These are phyloP conservation scores for Cricetomys ansorgei DNA, from an alignment of 2,113 vertebrate species.

Conservation along the genomic window DNA sequence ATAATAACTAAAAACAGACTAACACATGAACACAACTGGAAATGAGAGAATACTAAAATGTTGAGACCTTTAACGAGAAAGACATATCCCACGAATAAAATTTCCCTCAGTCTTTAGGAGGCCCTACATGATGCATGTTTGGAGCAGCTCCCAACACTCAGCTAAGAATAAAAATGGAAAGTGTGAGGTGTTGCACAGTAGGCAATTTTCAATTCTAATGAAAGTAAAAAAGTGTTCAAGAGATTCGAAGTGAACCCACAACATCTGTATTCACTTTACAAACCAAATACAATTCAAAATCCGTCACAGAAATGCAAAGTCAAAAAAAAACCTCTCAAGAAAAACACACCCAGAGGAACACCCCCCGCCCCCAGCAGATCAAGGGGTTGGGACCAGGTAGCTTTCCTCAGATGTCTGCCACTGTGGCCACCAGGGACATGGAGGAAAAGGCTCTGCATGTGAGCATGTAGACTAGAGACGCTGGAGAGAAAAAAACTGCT, in stretches of 20 bases:
- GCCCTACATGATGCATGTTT: not conserved
- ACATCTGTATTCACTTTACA: not conserved
- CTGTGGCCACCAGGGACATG: too few species aligned
- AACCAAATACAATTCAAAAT: not conserved
- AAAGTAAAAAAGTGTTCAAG: not conserved
- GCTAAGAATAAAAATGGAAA: not conserved
- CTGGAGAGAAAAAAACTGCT: not conserved
- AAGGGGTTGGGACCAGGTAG: not conserved
- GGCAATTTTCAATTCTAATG: not conserved
- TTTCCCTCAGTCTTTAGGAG: not conserved
- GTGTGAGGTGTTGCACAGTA: not conserved
- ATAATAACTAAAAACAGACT: not conserved
- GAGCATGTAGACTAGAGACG: not conserved
- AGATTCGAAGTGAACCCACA: not conserved
- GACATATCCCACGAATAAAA: not conserved
- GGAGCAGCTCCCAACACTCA: not conserved
- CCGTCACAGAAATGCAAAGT: not conserved
- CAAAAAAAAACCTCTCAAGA: not conserved
- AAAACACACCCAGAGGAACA: not conserved
- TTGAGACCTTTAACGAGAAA: not conserved
- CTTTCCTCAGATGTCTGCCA: not conserved
- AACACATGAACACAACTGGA: not conserved
- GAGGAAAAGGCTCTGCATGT: not conserved
- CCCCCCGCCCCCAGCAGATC: not conserved
- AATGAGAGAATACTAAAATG: not conserved